Evolutionary conservation across 2,888 invertebrate species (phyloP).

Genomic region (Drosophila peninsularis): DNA sequence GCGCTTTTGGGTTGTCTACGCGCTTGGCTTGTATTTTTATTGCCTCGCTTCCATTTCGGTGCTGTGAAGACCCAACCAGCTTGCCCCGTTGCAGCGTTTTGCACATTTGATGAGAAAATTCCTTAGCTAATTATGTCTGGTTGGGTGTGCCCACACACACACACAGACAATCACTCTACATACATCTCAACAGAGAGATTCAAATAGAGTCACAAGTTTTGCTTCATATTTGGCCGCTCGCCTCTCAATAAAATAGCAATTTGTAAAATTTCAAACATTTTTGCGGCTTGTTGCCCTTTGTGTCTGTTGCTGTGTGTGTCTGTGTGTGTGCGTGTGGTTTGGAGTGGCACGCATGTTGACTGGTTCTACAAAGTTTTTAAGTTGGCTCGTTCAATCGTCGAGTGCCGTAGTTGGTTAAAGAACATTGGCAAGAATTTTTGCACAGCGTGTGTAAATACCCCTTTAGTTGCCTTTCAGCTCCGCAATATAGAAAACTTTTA

Average conservation of each 20-base stretch:
- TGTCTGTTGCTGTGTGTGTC: conserved; percentile 30
- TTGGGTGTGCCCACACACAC: conserved; percentile 62
- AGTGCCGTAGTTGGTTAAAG: conserved; percentile 43
- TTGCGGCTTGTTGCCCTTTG: conserved; percentile 70
- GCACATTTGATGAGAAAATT: conserved; percentile 78
- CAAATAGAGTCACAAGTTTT: conserved; percentile 61
- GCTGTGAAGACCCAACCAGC: conserved; percentile 17
- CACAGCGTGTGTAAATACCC: conserved; percentile 17
- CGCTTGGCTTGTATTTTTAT: conserved; percentile 49
- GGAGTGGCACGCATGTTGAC: conserved; percentile 55
- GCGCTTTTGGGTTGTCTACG: conserved; percentile 49
- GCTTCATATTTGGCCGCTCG: conserved; percentile 58
- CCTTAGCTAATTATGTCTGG: conserved; percentile 73
- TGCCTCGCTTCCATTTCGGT: conserved; percentile 33
- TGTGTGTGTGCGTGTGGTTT: conserved; percentile 42
- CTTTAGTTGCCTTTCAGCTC: conserved; percentile 1
- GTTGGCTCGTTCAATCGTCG: conserved; percentile 50
- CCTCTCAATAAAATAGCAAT: conserved; percentile 72
- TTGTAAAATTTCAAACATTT: conserved; percentile 74
- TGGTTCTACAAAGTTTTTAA: conserved; percentile 55
- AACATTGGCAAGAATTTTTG: conserved; percentile 22
- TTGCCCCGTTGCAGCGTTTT: conserved; percentile 42
- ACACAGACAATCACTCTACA: conserved; percentile 8
- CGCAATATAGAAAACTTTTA: not conserved
- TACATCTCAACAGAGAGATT: conserved; percentile 32